Evolutionary conservation across 2,888 invertebrate species (phyloP).

Genomic region (Syritta pipiens): DNA sequence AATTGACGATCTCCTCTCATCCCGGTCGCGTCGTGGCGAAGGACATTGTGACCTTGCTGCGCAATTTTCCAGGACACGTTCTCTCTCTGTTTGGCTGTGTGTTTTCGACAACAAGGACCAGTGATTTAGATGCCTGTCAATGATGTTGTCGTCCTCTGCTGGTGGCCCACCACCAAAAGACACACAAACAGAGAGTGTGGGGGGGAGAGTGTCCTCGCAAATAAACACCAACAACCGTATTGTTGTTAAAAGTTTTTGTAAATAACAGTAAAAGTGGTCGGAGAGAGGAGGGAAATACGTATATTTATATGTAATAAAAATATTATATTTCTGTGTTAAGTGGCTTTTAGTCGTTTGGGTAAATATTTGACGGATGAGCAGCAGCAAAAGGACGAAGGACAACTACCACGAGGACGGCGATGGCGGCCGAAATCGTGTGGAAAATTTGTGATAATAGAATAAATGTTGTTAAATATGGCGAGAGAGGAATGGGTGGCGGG

Average conservation of each 20-base stretch:
- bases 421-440: no score
- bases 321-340: constrained; percentile 61
- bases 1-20: neutral
- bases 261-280: constrained; percentile 49
- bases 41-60: neutral
- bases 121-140: constrained; percentile 47
- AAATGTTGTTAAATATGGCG: no score
- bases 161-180: neutral
- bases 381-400: neutral
- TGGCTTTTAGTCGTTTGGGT: constrained; percentile 64
- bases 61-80: neutral
- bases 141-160: constrained; percentile 8
- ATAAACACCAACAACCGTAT: constrained; percentile 30
- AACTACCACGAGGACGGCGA: no score
- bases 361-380: constrained; percentile 60
- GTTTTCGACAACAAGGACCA: neutral
- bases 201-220: constrained; percentile 1
- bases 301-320: no score
- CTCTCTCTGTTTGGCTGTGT: constrained; percentile 10
- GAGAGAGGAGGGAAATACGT: constrained; percentile 16
- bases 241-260: constrained; percentile 63
- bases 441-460: no score
- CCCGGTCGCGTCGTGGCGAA: neutral
- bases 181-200: no score
- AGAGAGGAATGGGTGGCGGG: no score